Evolutionary conservation across 2,797 vertebrate genomes (phyloP).

Genomic region (Percopsis omiscomaycus): DNA sequence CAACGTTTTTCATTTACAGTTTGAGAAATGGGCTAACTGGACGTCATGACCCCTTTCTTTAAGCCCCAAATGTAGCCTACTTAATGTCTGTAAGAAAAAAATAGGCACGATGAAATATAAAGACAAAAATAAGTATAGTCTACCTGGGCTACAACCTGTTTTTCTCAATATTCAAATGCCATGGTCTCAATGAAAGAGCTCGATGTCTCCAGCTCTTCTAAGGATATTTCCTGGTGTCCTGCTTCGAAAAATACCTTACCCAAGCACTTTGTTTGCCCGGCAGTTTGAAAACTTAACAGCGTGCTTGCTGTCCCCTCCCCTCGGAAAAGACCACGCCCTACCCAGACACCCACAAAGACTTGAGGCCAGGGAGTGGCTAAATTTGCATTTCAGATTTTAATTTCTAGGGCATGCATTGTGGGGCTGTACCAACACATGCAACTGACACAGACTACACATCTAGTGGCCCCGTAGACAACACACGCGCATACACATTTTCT

Average conservation of each 20-base stretch:
- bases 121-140: too few relatives aligned
- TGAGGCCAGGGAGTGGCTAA: slow-evolving; percentile 20
- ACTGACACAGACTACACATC: not conserved
- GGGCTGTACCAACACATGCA: too few relatives aligned
- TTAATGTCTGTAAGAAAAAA: too few relatives aligned
- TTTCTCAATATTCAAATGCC: not conserved
- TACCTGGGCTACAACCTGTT: too few relatives aligned
- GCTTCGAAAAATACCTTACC: not conserved
- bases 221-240: slow-evolving; percentile 49
- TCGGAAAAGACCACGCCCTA: slow-evolving; percentile 53
- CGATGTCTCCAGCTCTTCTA: not conserved
- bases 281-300: slow-evolving; percentile 66
- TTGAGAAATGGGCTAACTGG: too few relatives aligned
- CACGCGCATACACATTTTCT: too few relatives aligned
- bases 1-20: too few relatives aligned
- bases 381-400: slow-evolving; percentile 49
- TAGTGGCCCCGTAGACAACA: too few relatives aligned
- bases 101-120: too few relatives aligned
- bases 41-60: too few relatives aligned
- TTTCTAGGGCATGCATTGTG: slow-evolving; percentile 34
- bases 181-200: not conserved
- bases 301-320: slow-evolving; percentile 35
- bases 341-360: slow-evolving; percentile 17
- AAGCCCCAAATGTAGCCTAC: too few relatives aligned
- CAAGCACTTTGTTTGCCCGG: slow-evolving; percentile 41